Evolutionary conservation across 2,888 invertebrate genomes (phyloP).

Genomic region (Pristionchus mayeri): DNA sequence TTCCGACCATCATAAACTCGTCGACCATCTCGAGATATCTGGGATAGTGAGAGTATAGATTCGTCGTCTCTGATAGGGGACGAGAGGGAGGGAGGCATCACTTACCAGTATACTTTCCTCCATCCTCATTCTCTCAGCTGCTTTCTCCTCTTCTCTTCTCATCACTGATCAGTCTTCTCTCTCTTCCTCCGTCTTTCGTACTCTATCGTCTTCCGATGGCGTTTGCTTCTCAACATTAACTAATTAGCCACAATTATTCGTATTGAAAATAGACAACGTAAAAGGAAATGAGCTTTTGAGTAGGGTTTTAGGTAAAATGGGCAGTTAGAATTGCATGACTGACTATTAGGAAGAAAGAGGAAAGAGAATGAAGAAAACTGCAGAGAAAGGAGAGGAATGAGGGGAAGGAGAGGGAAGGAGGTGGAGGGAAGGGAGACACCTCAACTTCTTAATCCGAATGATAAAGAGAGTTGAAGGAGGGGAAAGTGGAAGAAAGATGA

Average conservation of each 20-base stretch:
- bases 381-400: background rate
- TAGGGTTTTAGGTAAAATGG: too few relatives aligned
- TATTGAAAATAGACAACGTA: background rate
- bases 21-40: slow-evolving; percentile 29
- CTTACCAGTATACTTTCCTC: slow-evolving; percentile 15
- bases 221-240: slow-evolving; percentile 4
- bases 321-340: background rate
- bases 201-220: slow-evolving; percentile 4
- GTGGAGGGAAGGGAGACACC: slow-evolving; percentile 10
- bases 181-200: background rate
- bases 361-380: background rate
- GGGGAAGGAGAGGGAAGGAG: background rate
- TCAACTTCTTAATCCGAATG: slow-evolving; percentile 31
- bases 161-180: background rate
- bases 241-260: background rate
- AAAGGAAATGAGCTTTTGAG: background rate
- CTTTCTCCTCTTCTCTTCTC: slow-evolving; percentile 23
- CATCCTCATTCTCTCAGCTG: slow-evolving; percentile 35
- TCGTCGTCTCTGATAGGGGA: too few relatives aligned
- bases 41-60: too few relatives aligned
- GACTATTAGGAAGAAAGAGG: background rate
- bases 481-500: slow-evolving; percentile 33
- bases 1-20: slow-evolving; percentile 34
- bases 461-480: slow-evolving; percentile 19
- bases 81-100: background rate